Base-by-base conservation (phyloP, 2,888 invertebrate species). In the Stenoptilia bipunctidactyla region DNA sequence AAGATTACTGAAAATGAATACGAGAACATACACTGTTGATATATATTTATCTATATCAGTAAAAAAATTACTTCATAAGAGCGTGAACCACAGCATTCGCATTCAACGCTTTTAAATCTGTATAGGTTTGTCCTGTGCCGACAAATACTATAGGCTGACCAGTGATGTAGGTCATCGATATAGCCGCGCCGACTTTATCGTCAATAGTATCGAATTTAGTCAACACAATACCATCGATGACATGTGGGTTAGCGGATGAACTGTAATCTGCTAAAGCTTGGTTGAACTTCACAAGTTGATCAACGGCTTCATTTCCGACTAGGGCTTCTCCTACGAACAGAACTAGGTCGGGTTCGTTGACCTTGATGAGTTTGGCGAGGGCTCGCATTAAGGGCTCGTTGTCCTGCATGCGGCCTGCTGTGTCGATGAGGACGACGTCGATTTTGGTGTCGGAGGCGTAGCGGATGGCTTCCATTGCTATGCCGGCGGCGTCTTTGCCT, bases 121-220 rank as follows among this genome's bases (percentile, higher is more conserved):
- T 94, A 74, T 99, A 99, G 0, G 98, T 99, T 84, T 99, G 99
- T 1, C 99, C 99, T 2, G 98, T 98, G 30, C 99, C 99, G 12
- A 99, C 98, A 69, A 98, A 98, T 35, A 98, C 96, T 40, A 99
- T 99, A 0, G 99, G 99, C 73, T 99, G 98, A 0, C 99, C 99
- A 0, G 99, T 99, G 47, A 98, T 97, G 73, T 99, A 99, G 0
- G 99, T 98, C 99, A 99, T 99, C 12, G 99, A 99, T 55, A 99
- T 97, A 13, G 99, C 98, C 34, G 99, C 99, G 8, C 99, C 99
- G 15, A 99, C 94, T 85, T 99, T 98, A 73, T 99, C 99, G 70
- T 99, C 99, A 57, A 99, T 98, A 0, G 99, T 99, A 73, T 99
- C 99, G 80, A 99, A 99, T 82, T 99, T 99, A 5, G 99, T 99